Evolutionary conservation across 2,113 vertebrate species (phyloP).

Genomic region (Erythrocercus mccallii): DNA sequence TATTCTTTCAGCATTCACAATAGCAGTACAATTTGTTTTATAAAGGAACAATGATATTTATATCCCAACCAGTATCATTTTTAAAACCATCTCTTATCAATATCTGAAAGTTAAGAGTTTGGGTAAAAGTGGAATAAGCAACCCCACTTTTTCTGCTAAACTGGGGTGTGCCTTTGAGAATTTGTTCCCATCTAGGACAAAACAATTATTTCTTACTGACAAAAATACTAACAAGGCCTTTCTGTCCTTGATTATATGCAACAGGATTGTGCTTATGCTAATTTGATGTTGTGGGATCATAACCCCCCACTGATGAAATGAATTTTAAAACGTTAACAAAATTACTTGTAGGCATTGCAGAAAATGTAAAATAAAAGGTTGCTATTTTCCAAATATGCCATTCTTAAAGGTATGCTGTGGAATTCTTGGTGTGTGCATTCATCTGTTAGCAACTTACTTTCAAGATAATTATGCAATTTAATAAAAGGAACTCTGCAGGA

Average conservation of each 20-base stretch:
- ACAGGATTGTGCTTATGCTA: neutral
- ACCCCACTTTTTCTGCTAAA: neutral
- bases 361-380: slow-evolving; percentile 8
- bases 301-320: slow-evolving; percentile 12
- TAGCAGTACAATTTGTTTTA: neutral
- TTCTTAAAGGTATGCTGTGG: neutral
- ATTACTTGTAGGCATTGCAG: slow-evolving; percentile 14
- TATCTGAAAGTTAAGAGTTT: neutral
- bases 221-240: neutral
- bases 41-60: neutral
- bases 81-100: neutral
- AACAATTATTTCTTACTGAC: slow-evolving; percentile 2
- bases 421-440: neutral
- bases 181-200: neutral
- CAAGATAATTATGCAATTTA: slow-evolving; percentile 17
- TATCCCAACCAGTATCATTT: neutral
- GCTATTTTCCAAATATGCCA: neutral
- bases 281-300: neutral
- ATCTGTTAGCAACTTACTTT: slow-evolving; percentile 2
- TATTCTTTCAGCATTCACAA: neutral
- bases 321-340: slow-evolving; percentile 24
- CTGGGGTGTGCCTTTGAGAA: neutral
- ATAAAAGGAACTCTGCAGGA: slow-evolving; percentile 20
- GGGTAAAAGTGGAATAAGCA: neutral
- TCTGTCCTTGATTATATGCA: neutral